A percentile compares a stretch with the other conserved stretches of the same genome.
Conservation (phyloP, 2,888 invertebrate genomes). For the Heliconius hortense region DNA sequence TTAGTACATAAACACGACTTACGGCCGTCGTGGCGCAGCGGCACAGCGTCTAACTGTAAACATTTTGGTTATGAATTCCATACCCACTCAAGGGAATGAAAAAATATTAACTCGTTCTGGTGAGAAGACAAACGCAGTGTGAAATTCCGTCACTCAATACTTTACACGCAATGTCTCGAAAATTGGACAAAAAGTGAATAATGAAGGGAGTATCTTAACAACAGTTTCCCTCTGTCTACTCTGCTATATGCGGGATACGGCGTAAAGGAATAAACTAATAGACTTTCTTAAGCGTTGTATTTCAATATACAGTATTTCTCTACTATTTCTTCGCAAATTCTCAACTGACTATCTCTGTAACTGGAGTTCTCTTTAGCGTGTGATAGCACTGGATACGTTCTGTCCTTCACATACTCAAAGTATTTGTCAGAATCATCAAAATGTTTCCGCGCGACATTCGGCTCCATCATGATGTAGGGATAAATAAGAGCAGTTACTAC, state of each 20-base stretch:
- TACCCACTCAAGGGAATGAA: neutral
- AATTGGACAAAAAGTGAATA: no score
- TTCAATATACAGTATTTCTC: constrained; percentile 51
- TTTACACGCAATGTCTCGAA: no score
- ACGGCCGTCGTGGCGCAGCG: neutral
- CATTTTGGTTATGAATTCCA: neutral
- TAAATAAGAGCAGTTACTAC: constrained; percentile 45
- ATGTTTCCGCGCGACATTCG: constrained; percentile 44
- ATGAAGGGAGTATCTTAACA: neutral
- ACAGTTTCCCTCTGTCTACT: neutral
- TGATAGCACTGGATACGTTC: constrained; percentile 48
- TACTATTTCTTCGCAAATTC: constrained; percentile 60
- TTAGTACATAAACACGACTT: no score
- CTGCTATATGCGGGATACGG: neutral
- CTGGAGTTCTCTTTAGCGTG: constrained; percentile 44
- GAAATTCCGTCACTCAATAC: neutral
- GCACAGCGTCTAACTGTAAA: neutral
- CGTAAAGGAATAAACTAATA: neutral
- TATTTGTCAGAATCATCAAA: constrained; percentile 50
- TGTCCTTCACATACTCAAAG: constrained; percentile 43
- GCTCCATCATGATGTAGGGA: constrained; percentile 53
- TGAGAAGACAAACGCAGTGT: neutral
- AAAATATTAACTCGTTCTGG: neutral
- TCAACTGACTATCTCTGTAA: constrained; percentile 54
- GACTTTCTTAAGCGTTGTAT: neutral